Evolutionary conservation across 2,888 invertebrate species (phyloP).

Genomic region (Phortica magna): DNA sequence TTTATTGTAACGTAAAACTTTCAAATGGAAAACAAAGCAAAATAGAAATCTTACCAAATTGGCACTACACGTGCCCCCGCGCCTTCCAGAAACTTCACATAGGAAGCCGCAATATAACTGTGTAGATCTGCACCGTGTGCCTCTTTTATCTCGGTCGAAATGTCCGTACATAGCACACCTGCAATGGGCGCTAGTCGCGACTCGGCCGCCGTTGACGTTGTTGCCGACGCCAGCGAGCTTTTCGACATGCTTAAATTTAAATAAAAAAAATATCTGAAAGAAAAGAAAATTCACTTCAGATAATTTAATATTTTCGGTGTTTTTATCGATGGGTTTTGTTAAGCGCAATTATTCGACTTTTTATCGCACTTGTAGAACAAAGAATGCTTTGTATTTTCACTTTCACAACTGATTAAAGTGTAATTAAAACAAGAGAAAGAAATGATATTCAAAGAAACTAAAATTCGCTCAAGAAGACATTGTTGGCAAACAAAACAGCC

Average conservation of each 20-base stretch:
- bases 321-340: too few species aligned
- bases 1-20: background rate
- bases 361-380: too few species aligned
- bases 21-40: background rate
- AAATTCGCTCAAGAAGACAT: too few species aligned
- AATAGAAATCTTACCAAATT: slow-evolving; percentile 83
- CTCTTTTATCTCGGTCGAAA: slow-evolving; percentile 79
- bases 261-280: background rate
- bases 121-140: slow-evolving; percentile 80
- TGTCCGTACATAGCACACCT: slow-evolving; percentile 83
- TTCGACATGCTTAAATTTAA: background rate
- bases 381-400: too few species aligned
- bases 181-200: slow-evolving; percentile 27
- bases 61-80: slow-evolving; percentile 91
- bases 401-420: too few species aligned
- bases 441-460: too few species aligned
- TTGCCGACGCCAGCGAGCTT: background rate
- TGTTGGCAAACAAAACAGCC: too few species aligned
- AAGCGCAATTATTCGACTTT: too few species aligned
- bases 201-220: background rate
- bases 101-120: slow-evolving; percentile 89
- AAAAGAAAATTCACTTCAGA: too few species aligned
- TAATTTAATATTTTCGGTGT: too few species aligned
- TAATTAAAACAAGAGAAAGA: too few species aligned
- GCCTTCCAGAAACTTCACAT: slow-evolving; percentile 91